phyloP scores from a whole-genome alignment of 2,113 vertebrate species.

The Sakesphorus luctuosus region DNA sequence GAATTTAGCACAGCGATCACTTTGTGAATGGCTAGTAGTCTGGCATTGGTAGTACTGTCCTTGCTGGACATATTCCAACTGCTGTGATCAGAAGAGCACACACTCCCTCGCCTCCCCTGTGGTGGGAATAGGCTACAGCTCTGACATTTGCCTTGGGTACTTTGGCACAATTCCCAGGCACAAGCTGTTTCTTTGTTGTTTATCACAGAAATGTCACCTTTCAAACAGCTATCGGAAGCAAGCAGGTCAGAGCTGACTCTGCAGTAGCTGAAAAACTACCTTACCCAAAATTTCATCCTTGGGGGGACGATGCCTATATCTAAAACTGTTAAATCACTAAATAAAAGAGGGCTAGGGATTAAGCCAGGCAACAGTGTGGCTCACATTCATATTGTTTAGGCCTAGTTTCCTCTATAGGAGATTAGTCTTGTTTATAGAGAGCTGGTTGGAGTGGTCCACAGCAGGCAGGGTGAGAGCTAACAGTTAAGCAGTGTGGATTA shows the following conservation, averaged over 20 bases:
- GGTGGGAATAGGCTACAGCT: conserved; percentile 36
- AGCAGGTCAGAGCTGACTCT: conserved; percentile 40
- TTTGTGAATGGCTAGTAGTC: neutral
- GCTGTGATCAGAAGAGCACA: conserved; percentile 19
- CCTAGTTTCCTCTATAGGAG: neutral
- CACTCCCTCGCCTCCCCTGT: neutral
- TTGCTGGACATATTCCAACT: neutral
- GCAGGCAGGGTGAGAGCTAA: neutral
- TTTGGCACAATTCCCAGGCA: conserved; percentile 50
- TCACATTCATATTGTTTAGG: neutral
- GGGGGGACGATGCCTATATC: neutral
- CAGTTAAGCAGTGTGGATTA: conserved; percentile 8
- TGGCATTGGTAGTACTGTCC: neutral
- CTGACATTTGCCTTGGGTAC: conserved; percentile 47
- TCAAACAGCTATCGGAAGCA: neutral
- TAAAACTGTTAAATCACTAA: conserved; percentile 34
- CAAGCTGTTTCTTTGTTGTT: conserved; percentile 65
- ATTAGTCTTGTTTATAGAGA: conserved; percentile 38
- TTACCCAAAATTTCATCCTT: conserved; percentile 27
- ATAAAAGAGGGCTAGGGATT: conserved; percentile 19
- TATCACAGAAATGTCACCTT: conserved; percentile 63
- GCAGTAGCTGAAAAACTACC: neutral
- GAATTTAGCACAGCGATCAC: neutral
- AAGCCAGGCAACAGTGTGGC: neutral
- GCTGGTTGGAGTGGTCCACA: conserved; percentile 2